Base-by-base conservation (phyloP, 2,888 invertebrate species). In the Panorpa germanica region DNA sequence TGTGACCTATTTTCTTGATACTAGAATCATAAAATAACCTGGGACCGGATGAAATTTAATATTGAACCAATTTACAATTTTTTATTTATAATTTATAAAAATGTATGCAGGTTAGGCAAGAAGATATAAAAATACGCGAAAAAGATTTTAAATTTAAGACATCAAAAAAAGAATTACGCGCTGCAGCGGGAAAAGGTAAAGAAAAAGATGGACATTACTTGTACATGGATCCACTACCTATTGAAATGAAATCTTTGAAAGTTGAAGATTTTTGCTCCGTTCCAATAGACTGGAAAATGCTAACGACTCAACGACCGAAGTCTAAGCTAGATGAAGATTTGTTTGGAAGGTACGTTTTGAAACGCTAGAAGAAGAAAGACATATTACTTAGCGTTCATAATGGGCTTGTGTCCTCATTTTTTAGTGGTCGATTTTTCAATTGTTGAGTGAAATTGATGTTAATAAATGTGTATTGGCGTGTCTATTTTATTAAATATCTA, bases 261-360 rank as follows among this genome's bases (percentile, higher is more conserved):
- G 62, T 82, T 41, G 67, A 69, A 27, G 86, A 88, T 43, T 56
- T 88, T 28, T 80, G 80, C 42, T 64, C 73, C 7, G 83, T 88
- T 11, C 72, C 81, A 20, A 90, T 90, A 36, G 83, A 85, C 47
- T 90, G 88, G 88, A 70, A 78, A 50, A 88, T 90, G 88, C 59
- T 90, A 33, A 88, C 88, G 9, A 74, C 80, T n/a, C 51, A 80
- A 16, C 60, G 86, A 41, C 88, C 88, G 1, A 83, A 83, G 50
- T 65, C 66, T 17, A 80, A 80, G 44, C 53, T 70, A 14, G 88
- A 90, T 43, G 86, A 88, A 53, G 81, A 83, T 45, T 81, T 78
- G 56, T 88, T 81, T 48, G 80, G 81, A 38, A 69, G 74, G 72
- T 70, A 48, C 39, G 4, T 20, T 9, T 20, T 14, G 14, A 24